Base-by-base conservation (phyloP, 2,113 vertebrate genomes). In the Gnathonemus echidnorhynchus region DNA sequence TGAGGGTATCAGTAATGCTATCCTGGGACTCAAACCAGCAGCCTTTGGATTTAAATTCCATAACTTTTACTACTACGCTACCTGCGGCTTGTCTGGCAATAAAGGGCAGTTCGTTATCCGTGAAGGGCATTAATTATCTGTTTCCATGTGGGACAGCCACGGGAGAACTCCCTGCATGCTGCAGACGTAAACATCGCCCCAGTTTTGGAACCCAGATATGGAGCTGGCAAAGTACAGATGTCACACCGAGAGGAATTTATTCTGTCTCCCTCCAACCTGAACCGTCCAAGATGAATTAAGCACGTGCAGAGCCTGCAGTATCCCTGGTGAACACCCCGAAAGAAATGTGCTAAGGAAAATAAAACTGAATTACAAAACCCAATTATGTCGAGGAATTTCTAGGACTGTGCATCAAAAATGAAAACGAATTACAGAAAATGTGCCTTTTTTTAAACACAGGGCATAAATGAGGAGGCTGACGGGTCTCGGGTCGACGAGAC, bases 161-260 rank as follows among this genome's bases (percentile, higher is more conserved):
- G 17, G 46, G 62, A 49, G n/a, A 45, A 42, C 1, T 31, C 35
- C 45, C 66, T 5, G 45, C 27, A 17, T 31, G 88, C 66, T 15
- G 46, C 88, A 88, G 45, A 88, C 88, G 45, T 85, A 27, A 31
- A 49, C 42, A 88, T 58, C 58, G 88, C 62, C 88, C 88, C 88
- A 88, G 88, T 88, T 88, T 88, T 46, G 42, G 62, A 88, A 88
- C 45, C 88, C 6, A 74, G 21, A 74, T 88, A 88, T n/a, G 46
- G 45, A 53, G 19, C 42, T 70, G 6, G 24, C 45, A 48, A 35
- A n/a, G 45, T 50, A 88, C 45, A 74, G 88, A 77, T 74, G 24
- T 27, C 58, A 88, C 88, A 88, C 24, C 46, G 42, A 31, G 58
- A 39, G n/a, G 39, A 24, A 49, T 70, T 70, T 70, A 74, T 88